These are phyloP conservation scores for Pyrochroa serraticornis DNA, from an alignment of 2,888 invertebrate species.

Conservation along the genomic window DNA sequence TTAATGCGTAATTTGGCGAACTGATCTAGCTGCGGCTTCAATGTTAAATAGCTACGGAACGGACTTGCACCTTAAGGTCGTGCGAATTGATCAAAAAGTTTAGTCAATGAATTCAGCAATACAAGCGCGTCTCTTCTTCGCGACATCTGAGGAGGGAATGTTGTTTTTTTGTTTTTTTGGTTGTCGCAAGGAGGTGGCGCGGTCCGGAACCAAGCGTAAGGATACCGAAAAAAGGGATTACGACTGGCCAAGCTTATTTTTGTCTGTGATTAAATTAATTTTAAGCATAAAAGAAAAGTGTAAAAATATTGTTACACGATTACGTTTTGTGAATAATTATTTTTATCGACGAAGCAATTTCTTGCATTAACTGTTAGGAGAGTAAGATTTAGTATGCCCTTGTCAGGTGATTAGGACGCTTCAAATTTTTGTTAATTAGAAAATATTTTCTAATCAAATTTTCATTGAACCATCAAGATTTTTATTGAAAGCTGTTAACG, in stretches of 20 bases:
- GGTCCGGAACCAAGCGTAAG: constrained; percentile 5
- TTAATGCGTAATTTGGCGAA: constrained; percentile 12
- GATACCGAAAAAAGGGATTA: constrained; percentile 21
- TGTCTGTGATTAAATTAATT: constrained; percentile 56
- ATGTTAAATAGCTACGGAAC: constrained; percentile 18
- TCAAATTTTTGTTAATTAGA: constrained; percentile 9
- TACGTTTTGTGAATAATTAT: constrained; percentile 31
- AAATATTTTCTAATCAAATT: not conserved
- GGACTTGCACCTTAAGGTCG: constrained; percentile 13
- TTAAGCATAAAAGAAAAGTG: constrained; percentile 39
- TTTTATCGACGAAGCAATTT: constrained; percentile 26
- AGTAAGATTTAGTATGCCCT: constrained; percentile 29
- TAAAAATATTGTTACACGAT: constrained; percentile 37
- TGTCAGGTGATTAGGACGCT: constrained; percentile 8
- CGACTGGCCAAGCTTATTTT: constrained; percentile 54
- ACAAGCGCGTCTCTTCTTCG: not conserved
- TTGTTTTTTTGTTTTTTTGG: too few relatives aligned
- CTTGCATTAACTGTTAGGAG: constrained; percentile 21
- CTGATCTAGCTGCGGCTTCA: constrained; percentile 17
- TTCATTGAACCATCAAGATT: not conserved
- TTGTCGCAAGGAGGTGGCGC: not conserved
- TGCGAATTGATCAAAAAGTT: constrained; percentile 15
- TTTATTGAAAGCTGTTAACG: constrained; percentile 1
- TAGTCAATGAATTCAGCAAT: constrained; percentile 29
- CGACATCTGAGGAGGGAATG: not conserved